Evolutionary conservation across 2,797 vertebrate species (phyloP), one percentile per base, ranked within the genome.

Genomic region (Pitangus sulphuratus): DNA sequence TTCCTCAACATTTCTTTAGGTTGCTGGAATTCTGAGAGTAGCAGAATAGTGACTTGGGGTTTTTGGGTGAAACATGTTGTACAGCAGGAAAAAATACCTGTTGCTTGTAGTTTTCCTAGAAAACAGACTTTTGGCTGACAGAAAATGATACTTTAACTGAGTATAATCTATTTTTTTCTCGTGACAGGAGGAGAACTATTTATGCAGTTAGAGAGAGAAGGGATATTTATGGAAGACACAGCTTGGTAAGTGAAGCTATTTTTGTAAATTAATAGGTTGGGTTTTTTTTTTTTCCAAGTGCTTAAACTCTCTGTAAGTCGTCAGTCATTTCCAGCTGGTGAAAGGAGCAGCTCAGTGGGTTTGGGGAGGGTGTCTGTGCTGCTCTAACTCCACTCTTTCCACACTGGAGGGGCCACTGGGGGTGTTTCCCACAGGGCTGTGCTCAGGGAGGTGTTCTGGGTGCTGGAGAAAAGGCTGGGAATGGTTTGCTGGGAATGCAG

Each of bases 221-320:
- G 99, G 93, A 99, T 99, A 98, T 99, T 99, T 98, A 99, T 99
- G 99, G 99, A 99, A 97, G 99, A 99, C 98, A 99, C 99, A 31
- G 99, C 99, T 95, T 99, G 99, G 99, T 99, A 98, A 99, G 98
- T 88, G 64, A 91, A 90, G 54, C 20, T 94, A 54, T 95, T 96
- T 96, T 84, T 84, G 40, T 95, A 89, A 90, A 93, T 93, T 69
- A 85, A 76, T 95, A 84, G 84, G 64, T 89, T 51, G 28, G 35
- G 30, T 0, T 0, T 37, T 51, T 72, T 69, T 69, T 61, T 69
- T 66, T 30, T 42, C 24, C 31, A 21, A 47, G 65, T 58, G 12
- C 40, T 89, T 87, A 71, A 94, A 57, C 33, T 39, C 15, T 68
- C 48, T 42, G 8, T 77, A 89, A 88, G 25, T 68, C 10, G 26